These are phyloP conservation scores for Strix aluco DNA, from an alignment of 2,113 vertebrate genomes.

Conservation along the genomic window DNA sequence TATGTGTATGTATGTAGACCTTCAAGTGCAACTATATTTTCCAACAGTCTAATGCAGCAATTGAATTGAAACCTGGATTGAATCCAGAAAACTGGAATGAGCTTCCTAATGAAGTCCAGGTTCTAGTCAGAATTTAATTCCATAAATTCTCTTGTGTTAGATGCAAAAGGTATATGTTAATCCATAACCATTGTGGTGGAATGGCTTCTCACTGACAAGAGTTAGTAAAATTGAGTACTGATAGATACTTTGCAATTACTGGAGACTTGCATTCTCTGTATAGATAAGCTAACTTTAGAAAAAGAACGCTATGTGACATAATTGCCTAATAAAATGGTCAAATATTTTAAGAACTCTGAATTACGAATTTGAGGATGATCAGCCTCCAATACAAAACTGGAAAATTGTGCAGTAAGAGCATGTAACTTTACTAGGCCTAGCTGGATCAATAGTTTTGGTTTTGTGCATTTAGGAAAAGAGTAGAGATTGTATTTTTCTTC, in stretches of 20 bases:
- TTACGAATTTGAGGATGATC: neutral
- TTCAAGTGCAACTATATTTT: neutral
- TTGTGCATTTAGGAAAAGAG: neutral
- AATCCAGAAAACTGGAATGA: neutral
- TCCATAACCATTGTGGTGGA: neutral
- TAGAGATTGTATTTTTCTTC: neutral
- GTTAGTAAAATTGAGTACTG: neutral
- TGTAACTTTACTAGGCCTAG: neutral
- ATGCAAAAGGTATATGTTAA: neutral
- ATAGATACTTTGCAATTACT: neutral
- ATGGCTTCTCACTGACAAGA: neutral
- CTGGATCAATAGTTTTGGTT: neutral
- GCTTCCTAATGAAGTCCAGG: neutral
- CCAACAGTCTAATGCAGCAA: neutral
- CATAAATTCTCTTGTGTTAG: neutral
- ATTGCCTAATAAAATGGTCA: neutral
- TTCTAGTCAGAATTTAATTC: neutral
- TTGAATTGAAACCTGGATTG: neutral
- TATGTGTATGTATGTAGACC: accelerated
- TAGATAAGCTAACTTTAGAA: neutral
- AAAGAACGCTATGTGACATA: neutral
- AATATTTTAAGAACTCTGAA: neutral
- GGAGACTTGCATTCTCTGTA: neutral
- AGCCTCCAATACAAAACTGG: neutral
- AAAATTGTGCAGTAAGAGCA: neutral